Conservation (phyloP, 2,888 invertebrate genomes). For the Meteorus cinctellus region DNA sequence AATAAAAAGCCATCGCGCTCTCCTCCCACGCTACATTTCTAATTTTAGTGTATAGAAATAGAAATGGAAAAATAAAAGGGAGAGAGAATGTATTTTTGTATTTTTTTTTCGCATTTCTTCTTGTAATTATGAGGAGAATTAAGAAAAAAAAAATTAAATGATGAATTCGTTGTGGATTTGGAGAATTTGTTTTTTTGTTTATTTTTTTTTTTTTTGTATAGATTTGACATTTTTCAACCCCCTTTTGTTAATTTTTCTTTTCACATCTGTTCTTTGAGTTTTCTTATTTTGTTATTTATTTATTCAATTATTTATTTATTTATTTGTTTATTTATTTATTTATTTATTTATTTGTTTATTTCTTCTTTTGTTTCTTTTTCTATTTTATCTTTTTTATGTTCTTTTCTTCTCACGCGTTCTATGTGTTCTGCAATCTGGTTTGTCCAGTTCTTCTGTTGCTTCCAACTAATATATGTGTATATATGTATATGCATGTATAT, state of each 20-base stretch:
- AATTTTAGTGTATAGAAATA: neutral
- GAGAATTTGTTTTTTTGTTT: too few relatives aligned
- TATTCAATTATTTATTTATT: neutral
- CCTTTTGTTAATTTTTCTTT: neutral
- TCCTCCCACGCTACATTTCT: neutral
- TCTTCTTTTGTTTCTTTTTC: neutral
- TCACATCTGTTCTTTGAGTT: neutral
- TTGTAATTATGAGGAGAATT: neutral
- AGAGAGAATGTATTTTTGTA: neutral
- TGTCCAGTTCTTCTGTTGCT: constrained; percentile 52
- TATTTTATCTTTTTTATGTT: neutral
- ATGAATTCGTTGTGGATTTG: too few relatives aligned
- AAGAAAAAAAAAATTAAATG: too few relatives aligned
- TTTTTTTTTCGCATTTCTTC: neutral
- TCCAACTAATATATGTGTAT: constrained; percentile 43
- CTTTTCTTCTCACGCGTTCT: constrained; percentile 20
- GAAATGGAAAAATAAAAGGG: neutral
- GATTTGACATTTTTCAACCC: too few relatives aligned
- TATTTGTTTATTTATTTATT: neutral
- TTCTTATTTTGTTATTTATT: too few relatives aligned
- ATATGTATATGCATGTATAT: neutral
- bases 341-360: neutral
- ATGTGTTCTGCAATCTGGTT: constrained; percentile 52
- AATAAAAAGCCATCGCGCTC: too few relatives aligned
- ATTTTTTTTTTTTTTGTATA: too few relatives aligned